Evolutionary conservation across 2,888 invertebrate genomes (phyloP), one percentile per base, ranked within the genome.

Genomic region (Machimus rusticus): DNA sequence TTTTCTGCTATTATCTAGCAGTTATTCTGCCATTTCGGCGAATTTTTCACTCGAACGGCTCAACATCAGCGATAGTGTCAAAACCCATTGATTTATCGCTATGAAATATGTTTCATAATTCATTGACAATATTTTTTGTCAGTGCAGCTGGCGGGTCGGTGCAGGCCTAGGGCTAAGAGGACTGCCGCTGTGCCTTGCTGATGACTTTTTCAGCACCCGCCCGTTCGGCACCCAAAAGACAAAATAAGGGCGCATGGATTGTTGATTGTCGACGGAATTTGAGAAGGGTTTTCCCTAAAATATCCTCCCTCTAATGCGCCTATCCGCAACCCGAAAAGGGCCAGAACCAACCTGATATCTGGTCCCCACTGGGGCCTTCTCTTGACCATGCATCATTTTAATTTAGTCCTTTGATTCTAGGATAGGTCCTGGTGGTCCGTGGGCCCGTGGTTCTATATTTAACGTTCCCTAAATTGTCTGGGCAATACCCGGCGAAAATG

Each of bases 21-120:
- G 46, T 86, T 86, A 86, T 86, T 86, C 77, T 86, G 86, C 86
- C 74, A 86, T 86, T 86, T 77, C 86, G 34, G 86, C 86, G 39
- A 86, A 86, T 86, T 86, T 86, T 86, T 86, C 86, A 86, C 77
- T 86, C 77, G 86, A 86, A 43, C 57, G 57, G 51, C 51, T 86
- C 77, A 55, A 77, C 77, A 77, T 86, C 86, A 77, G 43, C 74
- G 86, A 86, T 86, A 86, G 86, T 74, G 86, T 86, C 86, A 86
- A 86, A 46, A 86, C 23, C 76, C 86, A 86, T 86, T 86, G 86
- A 86, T 86, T 86, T 86, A 86, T 86, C 77, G 86, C 46, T 86
- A 55, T 86, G 86, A 77, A 86, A 86, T 86, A 86, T 86, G 86
- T 86, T 86, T 86, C 77, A 86, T 86, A 86, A 86, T 86, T 86